Percentiles rank a stretch among this genome's conserved stretches.
phyloP scores from a whole-genome alignment of 2,113 vertebrate genomes.

The Rhinoderma darwinii region DNA sequence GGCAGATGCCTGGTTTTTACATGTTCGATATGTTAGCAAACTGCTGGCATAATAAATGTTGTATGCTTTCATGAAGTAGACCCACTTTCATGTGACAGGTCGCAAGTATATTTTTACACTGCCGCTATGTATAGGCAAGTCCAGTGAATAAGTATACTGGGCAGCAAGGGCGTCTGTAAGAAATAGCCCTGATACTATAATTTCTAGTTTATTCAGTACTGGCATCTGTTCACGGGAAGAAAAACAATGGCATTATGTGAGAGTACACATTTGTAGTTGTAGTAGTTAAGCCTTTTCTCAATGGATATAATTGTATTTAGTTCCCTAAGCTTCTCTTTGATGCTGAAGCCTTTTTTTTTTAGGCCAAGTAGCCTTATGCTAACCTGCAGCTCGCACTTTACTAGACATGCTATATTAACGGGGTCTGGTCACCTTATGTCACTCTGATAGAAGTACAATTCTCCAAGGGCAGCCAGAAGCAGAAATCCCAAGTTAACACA shows the following conservation, averaged over 20 bases:
- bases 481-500: slow-evolving; percentile 10
- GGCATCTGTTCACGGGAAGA: background rate
- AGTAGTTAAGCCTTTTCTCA: background rate
- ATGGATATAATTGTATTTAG: background rate
- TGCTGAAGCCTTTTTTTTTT: background rate
- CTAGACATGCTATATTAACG: background rate
- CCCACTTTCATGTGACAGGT: too few species aligned
- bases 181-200: background rate
- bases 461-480: background rate
- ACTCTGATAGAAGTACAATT: background rate
- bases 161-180: background rate
- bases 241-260: background rate
- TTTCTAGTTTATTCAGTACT: background rate
- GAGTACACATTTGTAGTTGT: background rate
- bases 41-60: too few species aligned
- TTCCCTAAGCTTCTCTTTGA: background rate
- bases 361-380: background rate
- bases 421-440: background rate
- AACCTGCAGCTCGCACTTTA: background rate
- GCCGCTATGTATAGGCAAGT: background rate
- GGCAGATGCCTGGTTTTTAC: too few species aligned
- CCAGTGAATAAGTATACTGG: background rate
- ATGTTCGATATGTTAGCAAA: too few species aligned
- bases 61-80: background rate
- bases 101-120: background rate